Base-by-base conservation (phyloP, 2,888 invertebrate genomes). In the Tetragnatha montana region DNA sequence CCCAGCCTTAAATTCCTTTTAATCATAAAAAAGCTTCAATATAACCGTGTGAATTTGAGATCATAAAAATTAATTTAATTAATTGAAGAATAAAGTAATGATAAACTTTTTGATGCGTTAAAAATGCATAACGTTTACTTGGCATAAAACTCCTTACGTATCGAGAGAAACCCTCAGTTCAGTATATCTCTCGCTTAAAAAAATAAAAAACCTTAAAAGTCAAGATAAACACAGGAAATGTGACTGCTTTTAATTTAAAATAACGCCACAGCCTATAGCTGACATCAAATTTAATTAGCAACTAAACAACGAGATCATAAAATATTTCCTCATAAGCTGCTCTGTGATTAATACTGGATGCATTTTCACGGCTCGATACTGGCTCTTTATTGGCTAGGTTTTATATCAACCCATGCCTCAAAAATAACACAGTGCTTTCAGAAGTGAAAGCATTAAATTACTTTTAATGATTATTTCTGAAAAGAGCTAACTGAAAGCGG, bases 381-480 rank as follows among this genome's bases (percentile, higher is more conserved):
- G n/a, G 21, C 49, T 81, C 21, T 81, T 71, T 19, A 73, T 81
- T 81, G 49, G 19, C 78, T 22, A 22, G 17, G 60, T 78, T 78
- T 78, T 51, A 71, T 73, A 73, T 81, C 51, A 60, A 76, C 21
- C 70, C 21, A 14, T 81, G 35, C 35, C 50, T 47, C 49, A 50
- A 49, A 81, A 69, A 71, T 70, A 81, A n/a, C 47, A 21, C 71
- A 47, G 35, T 49, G 70, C 19, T 14, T 81, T 81, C 17, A 22
- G 21, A 71, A 78, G 60, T 60, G 51, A 22, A 60, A 8, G 70
- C 78, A 85, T 85, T 85, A 85, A 85, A 85, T 85, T 85, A 85
- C 85, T 78, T 85, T 85, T 85, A 85, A 85, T 85, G 85, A 85
- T 79, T 70, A 85, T 85, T 51, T 51, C 51, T 68, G 78, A 51